Percentiles rank a stretch among this genome's conserved stretches.
Evolutionary conservation across 2,797 vertebrate genomes (phyloP).

Genomic region (Masticophis lateralis): DNA sequence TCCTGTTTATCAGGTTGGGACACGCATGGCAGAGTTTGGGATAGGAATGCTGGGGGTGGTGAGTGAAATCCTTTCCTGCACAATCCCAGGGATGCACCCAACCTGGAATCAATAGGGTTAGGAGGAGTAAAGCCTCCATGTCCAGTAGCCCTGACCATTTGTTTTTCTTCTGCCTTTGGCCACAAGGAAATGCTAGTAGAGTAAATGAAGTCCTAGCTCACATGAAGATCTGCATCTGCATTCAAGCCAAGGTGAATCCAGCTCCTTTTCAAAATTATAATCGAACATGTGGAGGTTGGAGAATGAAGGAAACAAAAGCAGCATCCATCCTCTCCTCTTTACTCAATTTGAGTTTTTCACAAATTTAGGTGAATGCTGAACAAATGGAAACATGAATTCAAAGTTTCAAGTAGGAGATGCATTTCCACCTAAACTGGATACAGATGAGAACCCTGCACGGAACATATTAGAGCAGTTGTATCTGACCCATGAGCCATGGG

Average conservation of each 20-base stretch:
- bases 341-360: background rate
- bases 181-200: background rate
- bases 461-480: background rate
- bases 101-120: background rate
- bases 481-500: background rate
- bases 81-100: background rate
- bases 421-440: background rate
- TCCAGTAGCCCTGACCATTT: background rate
- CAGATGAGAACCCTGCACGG: background rate
- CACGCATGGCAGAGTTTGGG: background rate
- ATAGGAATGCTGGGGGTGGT: background rate
- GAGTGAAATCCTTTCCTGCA: background rate
- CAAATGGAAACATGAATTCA: background rate
- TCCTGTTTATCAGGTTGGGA: background rate
- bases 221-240: background rate
- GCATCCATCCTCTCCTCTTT: background rate
- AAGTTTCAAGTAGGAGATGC: no score
- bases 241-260: background rate
- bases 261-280: background rate
- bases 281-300: background rate
- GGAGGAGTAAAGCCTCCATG: background rate
- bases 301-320: background rate
- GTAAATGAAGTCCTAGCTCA: background rate
- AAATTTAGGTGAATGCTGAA: background rate
- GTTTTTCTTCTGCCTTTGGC: background rate